These are phyloP conservation scores for Spea multiplicata DNA, from an alignment of 2,113 vertebrate genomes.

Conservation along the genomic window DNA sequence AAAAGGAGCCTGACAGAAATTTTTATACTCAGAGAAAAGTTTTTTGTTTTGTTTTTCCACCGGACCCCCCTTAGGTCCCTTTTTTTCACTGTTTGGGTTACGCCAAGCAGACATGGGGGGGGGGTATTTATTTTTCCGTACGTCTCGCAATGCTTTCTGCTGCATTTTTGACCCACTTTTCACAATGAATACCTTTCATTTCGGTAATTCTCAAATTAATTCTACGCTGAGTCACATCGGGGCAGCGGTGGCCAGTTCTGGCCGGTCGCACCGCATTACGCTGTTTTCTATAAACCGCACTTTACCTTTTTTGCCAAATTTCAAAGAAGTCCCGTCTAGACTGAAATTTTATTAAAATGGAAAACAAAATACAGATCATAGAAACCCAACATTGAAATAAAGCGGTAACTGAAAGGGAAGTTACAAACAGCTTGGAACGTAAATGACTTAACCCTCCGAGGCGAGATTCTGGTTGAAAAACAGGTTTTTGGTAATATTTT, in stretches of 20 bases:
- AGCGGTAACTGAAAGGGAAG: constrained; percentile 14
- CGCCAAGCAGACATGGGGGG: constrained; percentile 7
- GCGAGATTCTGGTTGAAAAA: too few species aligned
- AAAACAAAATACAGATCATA: constrained; percentile 10
- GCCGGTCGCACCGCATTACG: constrained; percentile 15
- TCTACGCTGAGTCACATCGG: neutral
- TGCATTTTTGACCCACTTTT: constrained; percentile 18
- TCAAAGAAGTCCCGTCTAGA: constrained; percentile 28
- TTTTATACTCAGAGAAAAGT: neutral
- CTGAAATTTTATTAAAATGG: constrained; percentile 13
- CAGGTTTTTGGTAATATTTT: too few species aligned
- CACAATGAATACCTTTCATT: constrained; percentile 26
- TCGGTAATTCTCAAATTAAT: constrained; percentile 2
- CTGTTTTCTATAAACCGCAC: constrained; percentile 20
- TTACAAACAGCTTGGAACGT: neutral
- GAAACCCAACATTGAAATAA: neutral
- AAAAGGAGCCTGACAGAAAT: too few species aligned
- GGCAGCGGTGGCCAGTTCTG: neutral
- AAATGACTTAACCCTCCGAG: neutral
- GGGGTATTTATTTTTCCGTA: constrained; percentile 29
- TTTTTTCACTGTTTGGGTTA: constrained; percentile 7
- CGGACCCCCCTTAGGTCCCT: neutral
- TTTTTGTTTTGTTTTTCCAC: neutral
- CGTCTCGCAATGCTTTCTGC: neutral
- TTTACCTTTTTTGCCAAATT: constrained; percentile 4